Percentiles rank a stretch among this genome's conserved stretches.
These are phyloP conservation scores for Oithona nana DNA, from an alignment of 2,888 invertebrate genomes.

Conservation along the genomic window DNA sequence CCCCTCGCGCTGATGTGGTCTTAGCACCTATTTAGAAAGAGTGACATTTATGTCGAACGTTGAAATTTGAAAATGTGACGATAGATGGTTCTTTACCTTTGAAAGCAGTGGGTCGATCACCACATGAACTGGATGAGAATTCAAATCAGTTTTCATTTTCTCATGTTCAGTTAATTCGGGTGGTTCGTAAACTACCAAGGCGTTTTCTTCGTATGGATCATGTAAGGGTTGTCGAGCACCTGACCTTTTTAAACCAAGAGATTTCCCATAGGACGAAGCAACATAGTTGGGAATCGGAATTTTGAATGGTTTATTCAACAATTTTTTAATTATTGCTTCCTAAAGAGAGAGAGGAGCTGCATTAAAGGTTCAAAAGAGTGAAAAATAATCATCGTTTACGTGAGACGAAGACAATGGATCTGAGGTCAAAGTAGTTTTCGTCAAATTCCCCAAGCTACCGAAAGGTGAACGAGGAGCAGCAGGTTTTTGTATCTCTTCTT, in stretches of 20 bases:
- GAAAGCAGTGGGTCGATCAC: slow-evolving; percentile 88
- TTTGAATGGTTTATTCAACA: slow-evolving; percentile 65
- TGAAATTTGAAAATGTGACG: too few relatives aligned
- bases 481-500: background rate
- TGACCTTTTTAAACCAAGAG: slow-evolving; percentile 52
- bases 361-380: background rate
- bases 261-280: slow-evolving; percentile 46
- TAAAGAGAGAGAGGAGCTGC: slow-evolving; percentile 24
- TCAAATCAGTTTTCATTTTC: slow-evolving; percentile 37
- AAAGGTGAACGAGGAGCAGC: background rate
- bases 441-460: background rate
- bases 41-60: too few relatives aligned
- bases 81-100: too few relatives aligned
- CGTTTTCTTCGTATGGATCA: slow-evolving; percentile 79
- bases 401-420: background rate
- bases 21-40: too few relatives aligned
- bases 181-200: slow-evolving; percentile 68
- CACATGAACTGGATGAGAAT: slow-evolving; percentile 59
- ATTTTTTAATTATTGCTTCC: slow-evolving; percentile 61
- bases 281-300: slow-evolving; percentile 80
- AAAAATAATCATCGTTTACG: background rate
- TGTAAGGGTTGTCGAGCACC: slow-evolving; percentile 51
- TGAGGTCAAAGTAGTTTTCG: background rate
- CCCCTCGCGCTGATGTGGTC: slow-evolving; percentile 97
- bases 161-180: slow-evolving; percentile 69